Evolutionary conservation across 2,888 invertebrate species (phyloP).

Genomic region (Pollenia griseotomentosa): DNA sequence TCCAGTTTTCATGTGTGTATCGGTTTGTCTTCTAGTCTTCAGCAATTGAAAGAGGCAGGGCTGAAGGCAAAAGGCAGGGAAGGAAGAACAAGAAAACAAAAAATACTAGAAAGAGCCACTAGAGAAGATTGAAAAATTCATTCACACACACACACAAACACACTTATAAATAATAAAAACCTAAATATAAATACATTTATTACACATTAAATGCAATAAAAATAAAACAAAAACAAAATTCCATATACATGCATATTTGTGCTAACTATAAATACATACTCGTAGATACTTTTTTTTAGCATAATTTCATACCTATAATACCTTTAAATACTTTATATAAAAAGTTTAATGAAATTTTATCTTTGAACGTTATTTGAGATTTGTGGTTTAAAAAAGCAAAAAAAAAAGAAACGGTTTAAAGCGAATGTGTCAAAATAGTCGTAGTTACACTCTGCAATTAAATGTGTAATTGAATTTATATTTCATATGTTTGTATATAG

Average conservation of each 20-base stretch:
- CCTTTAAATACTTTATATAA: slow-evolving; percentile 18
- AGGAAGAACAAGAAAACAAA: slow-evolving; percentile 47
- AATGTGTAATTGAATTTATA: slow-evolving; percentile 36
- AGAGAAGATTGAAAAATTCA: slow-evolving; percentile 46
- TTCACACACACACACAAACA: slow-evolving; percentile 34
- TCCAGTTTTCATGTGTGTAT: slow-evolving; percentile 69
- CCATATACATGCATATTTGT: slow-evolving; percentile 14
- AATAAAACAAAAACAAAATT: slow-evolving; percentile 39
- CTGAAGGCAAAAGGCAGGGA: slow-evolving; percentile 13
- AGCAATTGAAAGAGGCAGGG: slow-evolving; percentile 54
- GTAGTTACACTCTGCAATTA: slow-evolving; percentile 2
- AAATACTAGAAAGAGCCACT: slow-evolving; percentile 4
- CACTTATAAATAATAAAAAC: not conserved
- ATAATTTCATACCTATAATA: not conserved
- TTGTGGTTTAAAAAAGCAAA: slow-evolving; percentile 64
- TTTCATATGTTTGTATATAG: not conserved
- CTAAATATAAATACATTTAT: slow-evolving; percentile 24
- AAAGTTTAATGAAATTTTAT: slow-evolving; percentile 67
- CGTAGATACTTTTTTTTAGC: too few relatives aligned
- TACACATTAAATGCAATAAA: slow-evolving; percentile 33
- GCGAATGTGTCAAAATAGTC: slow-evolving; percentile 5
- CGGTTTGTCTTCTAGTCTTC: slow-evolving; percentile 50
- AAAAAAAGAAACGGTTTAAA: slow-evolving; percentile 27
- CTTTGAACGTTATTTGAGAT: slow-evolving; percentile 66
- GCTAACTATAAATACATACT: not conserved